Evolutionary conservation across 2,797 vertebrate genomes (phyloP).

Genomic region (Acanthopagrus latus): DNA sequence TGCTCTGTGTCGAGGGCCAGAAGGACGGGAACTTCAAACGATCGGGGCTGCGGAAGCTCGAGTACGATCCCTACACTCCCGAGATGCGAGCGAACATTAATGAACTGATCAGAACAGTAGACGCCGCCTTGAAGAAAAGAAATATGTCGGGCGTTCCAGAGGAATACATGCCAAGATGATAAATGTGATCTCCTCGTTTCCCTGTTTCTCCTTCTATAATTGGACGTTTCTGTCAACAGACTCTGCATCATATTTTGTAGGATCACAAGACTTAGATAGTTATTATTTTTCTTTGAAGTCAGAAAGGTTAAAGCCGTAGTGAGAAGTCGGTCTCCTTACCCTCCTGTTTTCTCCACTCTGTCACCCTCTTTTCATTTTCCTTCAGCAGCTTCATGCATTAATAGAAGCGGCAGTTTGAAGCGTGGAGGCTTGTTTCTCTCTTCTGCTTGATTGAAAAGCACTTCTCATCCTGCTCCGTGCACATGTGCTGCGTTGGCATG

Average conservation of each 20-base stretch:
- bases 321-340: constrained; percentile 7
- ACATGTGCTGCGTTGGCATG: constrained; percentile 73
- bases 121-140: constrained; percentile 87
- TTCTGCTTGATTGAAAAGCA: constrained; percentile 57
- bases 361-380: constrained; percentile 30
- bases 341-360: constrained; percentile 21
- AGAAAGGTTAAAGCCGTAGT: constrained; percentile 32
- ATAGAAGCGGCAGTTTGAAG: constrained; percentile 28
- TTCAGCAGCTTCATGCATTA: constrained; percentile 46
- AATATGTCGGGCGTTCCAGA: constrained; percentile 92
- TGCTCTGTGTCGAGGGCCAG: constrained; percentile 97
- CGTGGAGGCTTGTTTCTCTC: constrained; percentile 20
- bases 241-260: constrained; percentile 48
- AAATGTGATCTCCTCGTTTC: constrained; percentile 44
- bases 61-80: constrained; percentile 94
- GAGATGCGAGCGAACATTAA: constrained; percentile 91
- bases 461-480: constrained; percentile 72
- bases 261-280: constrained; percentile 15
- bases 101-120: constrained; percentile 91
- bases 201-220: constrained; percentile 20
- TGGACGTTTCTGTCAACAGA: constrained; percentile 27
- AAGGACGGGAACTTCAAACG: constrained; percentile 99
- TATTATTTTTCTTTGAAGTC: constrained; percentile 28
- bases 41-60: constrained; percentile 93
- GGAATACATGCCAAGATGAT: constrained; percentile 96